Conservation (phyloP, 2,888 invertebrate genomes). For the Drosophila anomelani region DNA sequence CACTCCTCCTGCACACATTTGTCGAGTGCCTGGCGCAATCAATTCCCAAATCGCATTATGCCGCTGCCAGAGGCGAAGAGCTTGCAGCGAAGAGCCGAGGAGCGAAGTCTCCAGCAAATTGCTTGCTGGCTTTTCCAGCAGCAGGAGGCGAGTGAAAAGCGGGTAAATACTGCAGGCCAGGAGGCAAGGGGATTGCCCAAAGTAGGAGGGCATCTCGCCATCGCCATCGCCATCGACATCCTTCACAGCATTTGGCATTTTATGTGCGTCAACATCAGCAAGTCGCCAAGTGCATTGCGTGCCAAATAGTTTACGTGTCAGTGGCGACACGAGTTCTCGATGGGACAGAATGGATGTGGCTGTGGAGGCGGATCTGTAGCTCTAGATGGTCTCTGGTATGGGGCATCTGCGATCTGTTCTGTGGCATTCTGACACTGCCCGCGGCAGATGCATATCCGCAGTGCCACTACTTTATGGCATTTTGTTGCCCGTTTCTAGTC, state of each 20-base stretch:
- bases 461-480: constrained; percentile 42
- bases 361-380: constrained; percentile 1
- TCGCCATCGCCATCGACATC: constrained; percentile 31
- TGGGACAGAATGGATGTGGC: constrained; percentile 13
- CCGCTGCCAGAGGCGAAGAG: constrained; percentile 49
- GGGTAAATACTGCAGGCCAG: background rate
- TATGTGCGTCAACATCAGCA: constrained; percentile 75
- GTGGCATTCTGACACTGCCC: constrained; percentile 29
- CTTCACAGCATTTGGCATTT: constrained; percentile 64
- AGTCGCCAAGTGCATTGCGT: constrained; percentile 78
- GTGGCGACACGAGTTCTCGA: constrained; percentile 53
- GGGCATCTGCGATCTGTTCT: constrained; percentile 20
- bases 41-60: constrained; percentile 78
- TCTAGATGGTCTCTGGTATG: constrained; percentile 8
- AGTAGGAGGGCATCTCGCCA: constrained; percentile 13
- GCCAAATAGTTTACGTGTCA: constrained; percentile 80
- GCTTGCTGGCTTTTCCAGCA: constrained; percentile 60
- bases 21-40: constrained; percentile 67
- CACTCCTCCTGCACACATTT: constrained; percentile 48
- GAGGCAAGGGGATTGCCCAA: background rate
- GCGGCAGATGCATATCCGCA: constrained; percentile 28
- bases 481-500: constrained; percentile 39
- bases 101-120: constrained; percentile 62
- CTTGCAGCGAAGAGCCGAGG: constrained; percentile 20
- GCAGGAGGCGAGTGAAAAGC: background rate